Base-by-base conservation (phyloP, 2,888 invertebrate genomes). In the Ferdinandea cuprea region DNA sequence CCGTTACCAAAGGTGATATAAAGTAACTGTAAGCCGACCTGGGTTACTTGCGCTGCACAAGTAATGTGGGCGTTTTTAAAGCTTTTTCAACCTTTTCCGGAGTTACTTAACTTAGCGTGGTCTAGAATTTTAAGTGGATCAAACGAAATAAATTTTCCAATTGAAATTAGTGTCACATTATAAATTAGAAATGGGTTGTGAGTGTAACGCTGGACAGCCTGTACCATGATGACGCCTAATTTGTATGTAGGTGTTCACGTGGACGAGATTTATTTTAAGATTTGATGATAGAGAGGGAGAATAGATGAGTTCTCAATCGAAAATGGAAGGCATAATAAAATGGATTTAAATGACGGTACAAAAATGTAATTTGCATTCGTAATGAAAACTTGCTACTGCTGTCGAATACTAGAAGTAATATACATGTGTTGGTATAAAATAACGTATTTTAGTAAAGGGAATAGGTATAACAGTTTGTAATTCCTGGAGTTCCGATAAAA, bases 151-250 rank as follows among this genome's bases (percentile, higher is more conserved):
- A 74, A 80, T 76, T 69, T 74, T 76, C 37, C 50, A 69, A 40
- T 58, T 19, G 69, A 76, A 80, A 69, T 76, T 76, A 76, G 74
- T 76, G 80, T 69, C 74, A 69, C 80, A 74, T 80, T 80, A 80
- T 74, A 80, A 80, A 80, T 80, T 74, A 76, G 37, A 37, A 35
- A 44, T 13, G 19, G 50, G 35, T 17, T 46, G n/a, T n/a, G 17
- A 11, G 15, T 35, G 25, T 11, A 21, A 21, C 15, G 6, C 8
- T 2, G 8, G 2, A 52, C n/a, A 30, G 13, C 40, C 40, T 46
- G 44, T 25, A 66, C 17, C 30, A 28, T 37, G n/a, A 1, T 6
- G 3, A 4, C 2, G 48, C 37, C 65, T 65, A 56, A 15, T 74
- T 74, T 44, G 65, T 74, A 65, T 74, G 73, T n/a, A n/a, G n/a